These are phyloP conservation scores for Epizoanthus rinbou DNA, from an alignment of 92 coral and sea anemone genomes.

Conservation along the genomic window DNA sequence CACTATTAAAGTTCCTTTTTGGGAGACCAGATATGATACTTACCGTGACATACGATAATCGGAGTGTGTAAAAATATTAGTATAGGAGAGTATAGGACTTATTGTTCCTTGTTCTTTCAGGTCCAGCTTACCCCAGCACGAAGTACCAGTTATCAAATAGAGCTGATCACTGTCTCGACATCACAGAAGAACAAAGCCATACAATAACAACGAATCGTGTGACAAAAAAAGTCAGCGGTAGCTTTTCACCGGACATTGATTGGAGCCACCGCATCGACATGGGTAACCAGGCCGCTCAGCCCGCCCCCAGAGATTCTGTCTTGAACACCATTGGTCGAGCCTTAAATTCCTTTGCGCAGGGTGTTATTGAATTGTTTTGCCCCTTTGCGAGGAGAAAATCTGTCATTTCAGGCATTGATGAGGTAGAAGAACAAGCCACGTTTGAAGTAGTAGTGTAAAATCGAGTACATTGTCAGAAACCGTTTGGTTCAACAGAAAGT, in stretches of 20 bases:
- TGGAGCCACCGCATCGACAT: neutral
- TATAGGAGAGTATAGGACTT: no score
- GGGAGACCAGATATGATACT: no score
- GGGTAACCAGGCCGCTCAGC: neutral
- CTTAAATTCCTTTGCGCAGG: constrained; percentile 4
- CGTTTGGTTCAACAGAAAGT: no score
- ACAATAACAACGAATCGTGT: neutral
- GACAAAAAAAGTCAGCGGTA: neutral
- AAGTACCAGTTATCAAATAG: neutral
- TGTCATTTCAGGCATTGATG: constrained; percentile 20
- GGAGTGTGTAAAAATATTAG: no score
- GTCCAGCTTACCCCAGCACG: neutral
- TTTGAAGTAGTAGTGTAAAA: constrained; percentile 2
- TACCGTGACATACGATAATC: no score
- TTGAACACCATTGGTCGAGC: constrained; percentile 30
- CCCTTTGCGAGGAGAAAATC: constrained; percentile 34
- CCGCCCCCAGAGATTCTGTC: constrained; percentile 20
- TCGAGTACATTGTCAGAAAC: no score
- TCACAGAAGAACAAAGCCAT: neutral
- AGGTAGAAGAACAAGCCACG: constrained; percentile 2
- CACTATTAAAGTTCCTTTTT: no score
- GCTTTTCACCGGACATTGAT: neutral
- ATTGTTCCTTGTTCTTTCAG: neutral
- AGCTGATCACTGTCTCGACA: neutral
- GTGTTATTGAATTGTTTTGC: constrained; percentile 27